Percentiles rank a stretch among this genome's conserved stretches.
Conservation (phyloP, 2,113 vertebrate genomes). For the Polypterus senegalus region DNA sequence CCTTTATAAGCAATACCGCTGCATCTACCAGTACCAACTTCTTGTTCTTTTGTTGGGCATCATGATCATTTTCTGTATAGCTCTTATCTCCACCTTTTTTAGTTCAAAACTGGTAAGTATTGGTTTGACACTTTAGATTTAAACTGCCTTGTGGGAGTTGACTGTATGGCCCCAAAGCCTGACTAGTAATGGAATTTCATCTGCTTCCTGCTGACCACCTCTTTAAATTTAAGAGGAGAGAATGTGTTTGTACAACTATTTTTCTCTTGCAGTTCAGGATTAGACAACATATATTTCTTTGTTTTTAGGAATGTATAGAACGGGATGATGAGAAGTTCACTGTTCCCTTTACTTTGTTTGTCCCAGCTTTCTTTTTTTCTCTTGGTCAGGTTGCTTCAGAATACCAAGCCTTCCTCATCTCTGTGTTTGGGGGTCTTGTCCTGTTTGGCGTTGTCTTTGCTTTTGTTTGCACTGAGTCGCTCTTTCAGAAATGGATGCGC, state of each 20-base stretch:
- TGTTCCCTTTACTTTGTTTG: too few relatives aligned
- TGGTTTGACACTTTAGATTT: too few relatives aligned
- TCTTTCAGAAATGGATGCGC: slow-evolving; percentile 62
- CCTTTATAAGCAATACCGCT: slow-evolving; percentile 78
- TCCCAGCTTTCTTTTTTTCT: not conserved
- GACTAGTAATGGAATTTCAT: too few relatives aligned
- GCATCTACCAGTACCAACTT: slow-evolving; percentile 78
- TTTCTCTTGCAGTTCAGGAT: too few relatives aligned
- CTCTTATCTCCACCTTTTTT: slow-evolving; percentile 61
- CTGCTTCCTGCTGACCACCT: too few relatives aligned
- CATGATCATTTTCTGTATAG: slow-evolving; percentile 48
- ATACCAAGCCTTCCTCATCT: slow-evolving; percentile 53
- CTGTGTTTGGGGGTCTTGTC: slow-evolving; percentile 54
- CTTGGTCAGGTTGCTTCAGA: slow-evolving; percentile 29
- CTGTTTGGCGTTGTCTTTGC: slow-evolving; percentile 65
- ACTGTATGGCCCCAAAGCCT: too few relatives aligned
- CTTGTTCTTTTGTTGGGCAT: slow-evolving; percentile 74
- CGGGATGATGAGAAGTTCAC: too few relatives aligned
- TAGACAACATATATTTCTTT: too few relatives aligned
- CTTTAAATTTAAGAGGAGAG: too few relatives aligned
- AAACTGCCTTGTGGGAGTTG: too few relatives aligned
- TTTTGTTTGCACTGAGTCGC: slow-evolving; percentile 65
- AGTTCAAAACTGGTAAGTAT: slow-evolving; percentile 56
- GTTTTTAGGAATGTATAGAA: too few relatives aligned
- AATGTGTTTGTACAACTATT: too few relatives aligned